Conservation (phyloP, 2,113 vertebrate genomes). For the Trichomycterus rosablanca region DNA sequence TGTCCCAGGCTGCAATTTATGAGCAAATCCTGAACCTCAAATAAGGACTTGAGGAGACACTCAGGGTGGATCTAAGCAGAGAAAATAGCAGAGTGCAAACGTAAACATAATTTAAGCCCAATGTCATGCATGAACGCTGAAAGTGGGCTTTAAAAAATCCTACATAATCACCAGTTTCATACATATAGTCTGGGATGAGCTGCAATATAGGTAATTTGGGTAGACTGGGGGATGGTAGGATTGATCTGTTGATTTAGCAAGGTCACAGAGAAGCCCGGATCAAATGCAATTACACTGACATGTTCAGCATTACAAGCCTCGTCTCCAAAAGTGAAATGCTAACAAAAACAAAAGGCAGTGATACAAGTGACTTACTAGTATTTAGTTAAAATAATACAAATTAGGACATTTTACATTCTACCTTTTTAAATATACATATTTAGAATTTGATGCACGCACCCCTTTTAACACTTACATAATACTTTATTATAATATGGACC, state of each 20-base stretch:
- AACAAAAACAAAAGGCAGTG: too few species aligned
- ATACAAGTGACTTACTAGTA: too few species aligned
- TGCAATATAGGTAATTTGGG: neutral
- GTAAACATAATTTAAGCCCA: neutral
- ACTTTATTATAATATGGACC: too few species aligned
- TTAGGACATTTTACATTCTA: too few species aligned
- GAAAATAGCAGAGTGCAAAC: constrained; percentile 22
- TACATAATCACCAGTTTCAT: neutral
- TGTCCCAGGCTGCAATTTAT: neutral
- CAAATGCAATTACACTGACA: too few species aligned
- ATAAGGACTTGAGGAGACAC: neutral
- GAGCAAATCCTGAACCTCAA: neutral
- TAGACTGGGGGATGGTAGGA: neutral
- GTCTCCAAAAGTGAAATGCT: too few species aligned
- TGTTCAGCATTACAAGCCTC: too few species aligned
- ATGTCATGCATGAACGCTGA: neutral
- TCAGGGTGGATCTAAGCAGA: neutral
- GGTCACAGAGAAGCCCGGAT: neutral
- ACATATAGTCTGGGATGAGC: neutral
- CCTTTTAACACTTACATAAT: too few species aligned
- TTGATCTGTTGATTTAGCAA: neutral
- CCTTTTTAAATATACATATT: too few species aligned
- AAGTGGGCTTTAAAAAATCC: neutral
- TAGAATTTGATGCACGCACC: too few species aligned
- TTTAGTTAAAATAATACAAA: too few species aligned